These are phyloP conservation scores for Parauchenoglanis ngamensis DNA, from an alignment of 2,797 vertebrate species.

Conservation along the genomic window DNA sequence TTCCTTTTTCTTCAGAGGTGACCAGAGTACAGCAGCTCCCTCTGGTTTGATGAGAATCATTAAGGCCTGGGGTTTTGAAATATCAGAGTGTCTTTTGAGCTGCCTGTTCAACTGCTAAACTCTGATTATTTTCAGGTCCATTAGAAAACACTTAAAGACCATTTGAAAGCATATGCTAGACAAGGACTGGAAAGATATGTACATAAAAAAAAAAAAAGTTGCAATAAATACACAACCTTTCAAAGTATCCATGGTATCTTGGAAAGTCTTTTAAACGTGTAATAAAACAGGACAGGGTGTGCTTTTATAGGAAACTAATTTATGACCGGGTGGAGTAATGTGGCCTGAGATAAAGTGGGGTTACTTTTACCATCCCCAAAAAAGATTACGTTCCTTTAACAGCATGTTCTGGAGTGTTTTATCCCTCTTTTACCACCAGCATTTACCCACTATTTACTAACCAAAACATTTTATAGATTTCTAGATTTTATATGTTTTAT, in stretches of 20 bases:
- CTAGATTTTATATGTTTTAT: not conserved
- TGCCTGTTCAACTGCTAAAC: not conserved
- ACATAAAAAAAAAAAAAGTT: not conserved
- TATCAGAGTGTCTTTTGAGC: not conserved
- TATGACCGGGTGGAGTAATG: not conserved
- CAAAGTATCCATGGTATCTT: not conserved
- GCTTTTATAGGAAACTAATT: not conserved
- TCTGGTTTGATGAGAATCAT: not conserved
- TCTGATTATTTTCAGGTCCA: not conserved
- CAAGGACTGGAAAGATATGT: not conserved
- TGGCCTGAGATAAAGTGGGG: not conserved
- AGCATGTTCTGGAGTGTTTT: not conserved
- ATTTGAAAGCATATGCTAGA: not conserved
- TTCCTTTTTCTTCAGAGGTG: constrained; percentile 1
- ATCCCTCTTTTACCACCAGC: not conserved
- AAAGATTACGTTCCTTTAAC: not conserved
- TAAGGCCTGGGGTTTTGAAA: not conserved
- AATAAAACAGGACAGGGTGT: not conserved
- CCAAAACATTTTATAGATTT: not conserved
- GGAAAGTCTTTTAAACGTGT: not conserved
- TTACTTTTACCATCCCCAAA: not conserved
- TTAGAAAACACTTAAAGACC: not conserved
- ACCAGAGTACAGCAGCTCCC: constrained; percentile 3
- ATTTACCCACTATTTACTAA: not conserved
- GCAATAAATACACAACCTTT: not conserved